Base-by-base conservation (phyloP, 2,113 vertebrate species). In the Urocolius indicus region DNA sequence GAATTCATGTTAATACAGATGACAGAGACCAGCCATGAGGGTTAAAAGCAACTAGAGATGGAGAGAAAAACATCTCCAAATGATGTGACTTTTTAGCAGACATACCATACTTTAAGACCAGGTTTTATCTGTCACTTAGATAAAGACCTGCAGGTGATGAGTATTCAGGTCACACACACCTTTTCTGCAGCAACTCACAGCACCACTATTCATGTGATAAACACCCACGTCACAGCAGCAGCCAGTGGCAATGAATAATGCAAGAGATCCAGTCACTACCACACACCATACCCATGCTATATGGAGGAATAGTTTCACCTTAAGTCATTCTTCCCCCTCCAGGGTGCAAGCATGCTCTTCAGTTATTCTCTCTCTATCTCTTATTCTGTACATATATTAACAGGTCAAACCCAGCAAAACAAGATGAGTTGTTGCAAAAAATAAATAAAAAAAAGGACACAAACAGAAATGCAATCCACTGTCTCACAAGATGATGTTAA, bases 181-280 rank as follows among this genome's bases (percentile, higher is more conserved):
- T 94, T 87, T 95, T 59, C 90, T 72, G 76, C 79, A 86, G 92
- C 85, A 95, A 71, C 82, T 82, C 89, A 87, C 72, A 58, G 89
- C 94, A 93, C 84, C 75, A 45, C 68, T 90, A 88, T 86, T 95
- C 95, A 88, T 72, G 80, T 89, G 90, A 90, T 89, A 93, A 96
- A 96, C 83, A 90, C 86, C 85, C 95, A 86, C 55, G 0, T 52
- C 88, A 86, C 72, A 84, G 88, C 32, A 90, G 83, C 61, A 96
- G 76, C 92, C 89, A 74, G 83, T 30, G 49, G 92, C 52, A 61
- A 96, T 96, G 95, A 96, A 96, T 96, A 96, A 96, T 96, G 92
- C 58, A 95, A 62, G 68, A 95, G 92, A 92, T 66, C 34, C 80
- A 92, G 94, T 92, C 80, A 66, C 63, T 30, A 75, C 66, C 80